Conservation (phyloP, 2,113 vertebrate species). For the Hassar affinis region DNA sequence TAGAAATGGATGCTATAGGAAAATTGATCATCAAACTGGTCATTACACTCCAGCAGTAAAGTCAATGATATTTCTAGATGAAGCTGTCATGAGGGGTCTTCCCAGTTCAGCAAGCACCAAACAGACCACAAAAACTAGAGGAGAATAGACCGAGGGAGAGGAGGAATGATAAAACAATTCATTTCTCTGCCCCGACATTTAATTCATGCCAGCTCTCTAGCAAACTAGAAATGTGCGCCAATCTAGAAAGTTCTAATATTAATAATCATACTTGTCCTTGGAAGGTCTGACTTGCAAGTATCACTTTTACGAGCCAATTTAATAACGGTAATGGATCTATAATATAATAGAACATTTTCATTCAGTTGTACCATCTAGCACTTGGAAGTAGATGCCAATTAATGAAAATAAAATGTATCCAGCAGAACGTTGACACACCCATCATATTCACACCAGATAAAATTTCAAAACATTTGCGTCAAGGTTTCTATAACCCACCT, state of each 20-base stretch:
- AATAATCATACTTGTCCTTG: conserved; percentile 7
- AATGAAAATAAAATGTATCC: not conserved
- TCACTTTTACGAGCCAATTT: not conserved
- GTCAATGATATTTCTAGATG: conserved; percentile 35
- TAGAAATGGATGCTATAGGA: not conserved
- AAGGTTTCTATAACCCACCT: conserved; percentile 12
- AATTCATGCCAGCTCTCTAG: conserved; percentile 2
- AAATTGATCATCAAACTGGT: conserved; percentile 16
- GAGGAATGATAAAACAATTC: not conserved
- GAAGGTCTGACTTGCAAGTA: not conserved
- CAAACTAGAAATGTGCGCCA: not conserved
- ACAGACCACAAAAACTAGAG: conserved; percentile 11
- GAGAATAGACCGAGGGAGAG: not conserved
- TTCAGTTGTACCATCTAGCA: not conserved
- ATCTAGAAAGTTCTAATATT: not conserved
- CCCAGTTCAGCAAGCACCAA: conserved; percentile 18
- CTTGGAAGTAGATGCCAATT: not conserved
- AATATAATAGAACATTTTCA: not conserved
- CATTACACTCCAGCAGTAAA: not conserved
- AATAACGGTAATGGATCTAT: not conserved
- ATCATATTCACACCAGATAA: not conserved
- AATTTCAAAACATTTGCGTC: not conserved
- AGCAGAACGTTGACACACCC: too few relatives aligned
- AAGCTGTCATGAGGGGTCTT: conserved; percentile 19
- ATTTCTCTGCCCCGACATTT: conserved; percentile 4